Evolutionary conservation across 2,113 vertebrate species (phyloP).

Genomic region (Microcebus lehilahytsara): DNA sequence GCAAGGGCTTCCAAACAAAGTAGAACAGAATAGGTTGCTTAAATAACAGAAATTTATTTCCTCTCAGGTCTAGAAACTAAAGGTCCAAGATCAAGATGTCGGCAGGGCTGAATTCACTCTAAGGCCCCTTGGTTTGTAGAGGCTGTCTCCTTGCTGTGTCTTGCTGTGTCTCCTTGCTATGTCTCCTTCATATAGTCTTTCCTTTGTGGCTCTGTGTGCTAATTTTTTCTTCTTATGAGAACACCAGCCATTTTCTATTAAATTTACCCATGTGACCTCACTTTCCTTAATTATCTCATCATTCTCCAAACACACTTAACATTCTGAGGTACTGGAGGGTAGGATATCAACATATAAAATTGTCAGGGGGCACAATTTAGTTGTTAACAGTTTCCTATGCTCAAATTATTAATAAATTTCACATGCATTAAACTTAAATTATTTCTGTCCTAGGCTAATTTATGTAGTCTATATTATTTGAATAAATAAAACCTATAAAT

Average conservation of each 20-base stretch:
- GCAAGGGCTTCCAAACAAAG: background rate
- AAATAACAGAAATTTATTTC: background rate
- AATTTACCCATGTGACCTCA: background rate
- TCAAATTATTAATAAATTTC: background rate
- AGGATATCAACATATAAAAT: background rate
- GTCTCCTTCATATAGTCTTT: background rate
- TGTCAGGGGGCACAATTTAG: background rate
- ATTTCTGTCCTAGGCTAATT: background rate
- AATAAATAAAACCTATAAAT: background rate
- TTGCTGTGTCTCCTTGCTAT: too few relatives aligned
- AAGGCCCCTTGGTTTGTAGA: background rate
- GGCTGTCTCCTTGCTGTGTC: fast-evolving
- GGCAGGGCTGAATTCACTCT: background rate
- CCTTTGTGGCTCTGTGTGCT: too few relatives aligned
- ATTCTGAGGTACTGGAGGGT: background rate
- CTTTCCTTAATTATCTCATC: background rate
- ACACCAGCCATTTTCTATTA: background rate
- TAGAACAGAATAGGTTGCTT: background rate
- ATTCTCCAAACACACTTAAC: background rate
- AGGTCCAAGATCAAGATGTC: background rate
- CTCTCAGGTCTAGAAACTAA: background rate
- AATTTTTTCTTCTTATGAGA: background rate
- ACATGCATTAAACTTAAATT: background rate
- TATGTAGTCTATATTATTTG: background rate
- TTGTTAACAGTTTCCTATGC: background rate